phyloP scores from a whole-genome alignment of 1,140 invertebrate genomes.

The Glomeris maerens region DNA sequence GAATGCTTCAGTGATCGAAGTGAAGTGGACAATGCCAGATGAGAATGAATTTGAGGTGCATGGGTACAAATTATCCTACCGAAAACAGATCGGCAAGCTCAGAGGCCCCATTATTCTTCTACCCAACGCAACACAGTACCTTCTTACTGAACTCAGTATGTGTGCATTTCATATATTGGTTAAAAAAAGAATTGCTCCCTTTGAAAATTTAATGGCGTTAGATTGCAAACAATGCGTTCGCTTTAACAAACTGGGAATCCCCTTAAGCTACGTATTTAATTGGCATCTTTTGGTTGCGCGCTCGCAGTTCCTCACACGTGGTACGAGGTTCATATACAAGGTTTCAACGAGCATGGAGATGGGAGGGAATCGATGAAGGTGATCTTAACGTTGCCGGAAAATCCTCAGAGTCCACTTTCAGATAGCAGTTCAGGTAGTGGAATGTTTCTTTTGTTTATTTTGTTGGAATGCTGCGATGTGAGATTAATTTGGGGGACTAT shows the following conservation, averaged over 20 bases:
- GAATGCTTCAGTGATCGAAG: conserved; percentile 33
- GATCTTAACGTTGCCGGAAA: conserved; percentile 22
- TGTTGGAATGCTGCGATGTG: neutral
- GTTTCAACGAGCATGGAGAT: conserved; percentile 20
- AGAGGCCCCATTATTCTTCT: conserved; percentile 26
- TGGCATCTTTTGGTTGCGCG: too few species aligned
- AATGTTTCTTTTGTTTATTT: neutral
- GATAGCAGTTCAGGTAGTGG: too few species aligned
- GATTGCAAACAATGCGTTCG: too few species aligned
- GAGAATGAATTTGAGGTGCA: conserved; percentile 27
- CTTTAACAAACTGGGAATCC: too few species aligned
- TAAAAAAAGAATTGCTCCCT: too few species aligned
- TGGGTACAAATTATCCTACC: conserved; percentile 33
- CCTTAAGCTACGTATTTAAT: too few species aligned
- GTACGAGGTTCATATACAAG: conserved; percentile 32
- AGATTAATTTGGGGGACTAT: neutral
- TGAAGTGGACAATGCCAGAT: conserved; percentile 32
- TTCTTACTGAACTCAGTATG: conserved; percentile 34
- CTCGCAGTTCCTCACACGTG: conserved; percentile 26
- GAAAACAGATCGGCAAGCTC: conserved; percentile 31
- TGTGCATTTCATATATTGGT: conserved; percentile 1
- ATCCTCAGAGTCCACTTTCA: too few species aligned
- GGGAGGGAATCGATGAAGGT: conserved; percentile 20
- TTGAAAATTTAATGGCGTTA: too few species aligned
- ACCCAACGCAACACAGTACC: conserved; percentile 31